A percentile compares a stretch with the other conserved stretches of the same genome.
phyloP scores from a whole-genome alignment of 1,140 invertebrate species.

The Centruroides vittatus region DNA sequence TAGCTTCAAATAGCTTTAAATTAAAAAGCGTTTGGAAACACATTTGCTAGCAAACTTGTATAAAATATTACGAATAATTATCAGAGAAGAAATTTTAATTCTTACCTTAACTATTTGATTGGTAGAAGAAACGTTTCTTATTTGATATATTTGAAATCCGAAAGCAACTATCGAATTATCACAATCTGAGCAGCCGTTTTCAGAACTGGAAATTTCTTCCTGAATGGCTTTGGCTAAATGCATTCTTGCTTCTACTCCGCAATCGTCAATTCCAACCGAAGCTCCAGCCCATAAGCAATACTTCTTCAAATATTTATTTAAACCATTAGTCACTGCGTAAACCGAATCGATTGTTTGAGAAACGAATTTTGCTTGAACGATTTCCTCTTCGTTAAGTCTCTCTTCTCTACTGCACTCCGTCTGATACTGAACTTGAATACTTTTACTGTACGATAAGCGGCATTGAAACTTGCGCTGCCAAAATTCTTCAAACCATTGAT shows the following conservation, averaged over 20 bases:
- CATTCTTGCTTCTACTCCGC: slow-evolving; percentile 18
- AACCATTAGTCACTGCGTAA: slow-evolving; percentile 29
- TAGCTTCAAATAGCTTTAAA: too few species aligned
- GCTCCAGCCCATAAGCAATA: slow-evolving; percentile 18
- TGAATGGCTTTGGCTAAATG: slow-evolving; percentile 11
- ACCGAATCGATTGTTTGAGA: slow-evolving; percentile 31
- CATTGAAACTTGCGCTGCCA: slow-evolving; percentile 31
- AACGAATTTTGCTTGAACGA: slow-evolving; percentile 25
- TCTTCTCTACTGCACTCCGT: slow-evolving; percentile 12
- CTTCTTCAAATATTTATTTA: slow-evolving; percentile 23
- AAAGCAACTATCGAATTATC: neutral
- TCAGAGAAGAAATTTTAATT: too few species aligned
- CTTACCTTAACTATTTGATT: neutral
- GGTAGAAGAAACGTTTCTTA: too few species aligned
- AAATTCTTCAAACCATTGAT: slow-evolving; percentile 34
- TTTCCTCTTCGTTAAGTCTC: slow-evolving; percentile 6
- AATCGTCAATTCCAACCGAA: slow-evolving; percentile 19
- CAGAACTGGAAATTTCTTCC: neutral
- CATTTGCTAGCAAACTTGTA: too few species aligned
- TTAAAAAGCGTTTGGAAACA: too few species aligned
- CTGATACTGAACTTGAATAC: slow-evolving; percentile 17
- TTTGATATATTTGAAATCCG: slow-evolving; percentile 8
- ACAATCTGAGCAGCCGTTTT: slow-evolving; percentile 12
- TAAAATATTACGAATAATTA: too few species aligned
- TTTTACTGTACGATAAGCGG: slow-evolving; percentile 23